phyloP scores from a whole-genome alignment of 2,797 vertebrate species.

The Xyrichtys novacula region DNA sequence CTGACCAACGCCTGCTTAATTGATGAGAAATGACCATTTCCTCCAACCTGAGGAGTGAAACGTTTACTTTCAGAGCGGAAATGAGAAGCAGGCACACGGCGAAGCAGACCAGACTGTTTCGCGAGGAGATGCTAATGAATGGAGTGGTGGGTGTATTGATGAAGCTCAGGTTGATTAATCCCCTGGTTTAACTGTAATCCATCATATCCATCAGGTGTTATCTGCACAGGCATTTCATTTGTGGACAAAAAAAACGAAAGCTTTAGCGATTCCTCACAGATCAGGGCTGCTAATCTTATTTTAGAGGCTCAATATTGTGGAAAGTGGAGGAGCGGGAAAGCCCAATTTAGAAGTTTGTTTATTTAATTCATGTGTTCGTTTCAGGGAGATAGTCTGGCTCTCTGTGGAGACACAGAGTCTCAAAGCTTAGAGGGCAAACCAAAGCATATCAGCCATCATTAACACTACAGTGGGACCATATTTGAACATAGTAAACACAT shows the following conservation, averaged over 20 bases:
- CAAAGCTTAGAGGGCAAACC: conserved; percentile 57
- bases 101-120: background rate
- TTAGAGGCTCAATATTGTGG: conserved; percentile 33
- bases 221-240: conserved; percentile 27
- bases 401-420: conserved; percentile 66
- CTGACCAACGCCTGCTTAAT: conserved; percentile 40
- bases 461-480: conserved; percentile 45
- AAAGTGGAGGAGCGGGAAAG: conserved; percentile 26
- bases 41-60: conserved; percentile 47
- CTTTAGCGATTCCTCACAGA: conserved; percentile 50
- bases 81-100: conserved; percentile 53
- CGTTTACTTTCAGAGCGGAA: conserved; percentile 43
- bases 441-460: conserved; percentile 58
- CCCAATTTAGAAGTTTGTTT: conserved; percentile 62
- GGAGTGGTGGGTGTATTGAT: conserved; percentile 39
- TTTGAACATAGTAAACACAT: conserved; percentile 46
- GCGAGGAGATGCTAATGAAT: conserved; percentile 42
- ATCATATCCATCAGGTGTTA: conserved; percentile 58
- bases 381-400: conserved; percentile 52
- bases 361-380: conserved; percentile 63
- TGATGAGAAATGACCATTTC: conserved; percentile 64
- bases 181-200: conserved; percentile 38
- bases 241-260: conserved; percentile 61
- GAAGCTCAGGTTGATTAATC: conserved; percentile 51
- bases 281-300: conserved; percentile 48